Conservation (phyloP, 2,888 invertebrate species). For the Idaea dimidiata region DNA sequence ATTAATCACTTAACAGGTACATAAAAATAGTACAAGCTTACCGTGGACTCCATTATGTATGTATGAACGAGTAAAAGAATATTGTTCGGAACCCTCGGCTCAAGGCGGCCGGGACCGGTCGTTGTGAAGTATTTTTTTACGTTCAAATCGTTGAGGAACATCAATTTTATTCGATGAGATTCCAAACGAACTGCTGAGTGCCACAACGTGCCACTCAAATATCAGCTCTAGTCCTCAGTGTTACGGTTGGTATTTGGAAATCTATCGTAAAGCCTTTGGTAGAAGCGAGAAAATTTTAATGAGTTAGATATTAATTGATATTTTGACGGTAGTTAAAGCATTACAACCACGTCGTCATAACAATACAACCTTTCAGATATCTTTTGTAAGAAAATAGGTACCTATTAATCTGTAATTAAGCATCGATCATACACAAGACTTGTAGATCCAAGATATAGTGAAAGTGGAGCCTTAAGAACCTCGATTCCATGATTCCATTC, state of each 20-base stretch:
- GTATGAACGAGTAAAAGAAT: conserved; percentile 3
- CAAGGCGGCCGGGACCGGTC: conserved; percentile 18
- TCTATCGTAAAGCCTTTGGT: conserved; percentile 16
- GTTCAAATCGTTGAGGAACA: conserved; percentile 37
- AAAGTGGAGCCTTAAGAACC: too few relatives aligned
- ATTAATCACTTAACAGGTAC: background rate
- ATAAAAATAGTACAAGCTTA: background rate
- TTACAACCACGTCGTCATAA: conserved; percentile 31
- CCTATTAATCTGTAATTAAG: too few relatives aligned
- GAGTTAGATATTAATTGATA: conserved; percentile 62
- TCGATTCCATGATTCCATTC: too few relatives aligned
- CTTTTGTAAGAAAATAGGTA: background rate
- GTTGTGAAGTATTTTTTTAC: conserved; percentile 31
- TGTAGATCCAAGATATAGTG: too few relatives aligned
- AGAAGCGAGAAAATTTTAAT: conserved; percentile 54
- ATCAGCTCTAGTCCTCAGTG: conserved; percentile 23
- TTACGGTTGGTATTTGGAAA: background rate
- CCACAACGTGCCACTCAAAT: conserved; percentile 19
- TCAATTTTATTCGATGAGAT: conserved; percentile 71
- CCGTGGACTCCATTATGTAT: background rate
- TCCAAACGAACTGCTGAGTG: conserved; percentile 41
- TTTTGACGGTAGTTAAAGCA: conserved; percentile 49
- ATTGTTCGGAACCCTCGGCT: conserved; percentile 27
- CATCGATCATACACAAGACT: too few relatives aligned
- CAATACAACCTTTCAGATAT: background rate